Base-by-base conservation (phyloP, 2,113 vertebrate species). In the Oplegnathus fasciatus region DNA sequence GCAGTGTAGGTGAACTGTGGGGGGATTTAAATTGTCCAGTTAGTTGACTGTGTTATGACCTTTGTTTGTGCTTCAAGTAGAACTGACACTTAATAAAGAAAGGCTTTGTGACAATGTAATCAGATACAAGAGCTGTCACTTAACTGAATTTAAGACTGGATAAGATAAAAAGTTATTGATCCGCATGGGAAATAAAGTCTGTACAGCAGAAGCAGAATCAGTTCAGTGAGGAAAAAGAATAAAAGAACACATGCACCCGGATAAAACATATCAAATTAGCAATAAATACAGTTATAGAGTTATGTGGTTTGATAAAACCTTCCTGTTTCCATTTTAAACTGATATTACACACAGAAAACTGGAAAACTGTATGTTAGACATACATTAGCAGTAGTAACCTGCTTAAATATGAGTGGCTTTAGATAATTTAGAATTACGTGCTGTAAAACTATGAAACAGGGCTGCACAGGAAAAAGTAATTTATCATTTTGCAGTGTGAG, bases 111-210 rank as follows among this genome's bases (percentile, higher is more conserved):
- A 37, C 30, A 71, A 55, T 55, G 68, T 24, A 34, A 30, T 30
- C 42, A 69, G 28, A 9, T 40, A 4, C 10, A 6, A 54, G 30
- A 55, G 32, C 50, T 48, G 42, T 48, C 42, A 20, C 15, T 15
- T 48, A 48, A 28, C 66, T 69, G 26, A 50, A 50, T 50, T 67
- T 69, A 32, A 50, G 44, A 50, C 44, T 6, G 34, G 14, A 42
- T 55, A 10, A 72, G 32, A 72, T 72, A 48, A 9, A 71, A 55
- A 72, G 24, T 42, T 57, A 72, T 72, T 57, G 52, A 72, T 40
- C 32, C 34, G 26, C 24, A 10, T 55, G 69, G 20, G 50, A 54
- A 70, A 70, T 71, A 54, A 17, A 37, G 48, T 37, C 20, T 24
- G 0, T 37, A 30, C 65, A 46, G n/a, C n/a, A 44, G 40, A 40